Conservation (phyloP, 2,113 vertebrate genomes). For the Gobio gobio region DNA sequence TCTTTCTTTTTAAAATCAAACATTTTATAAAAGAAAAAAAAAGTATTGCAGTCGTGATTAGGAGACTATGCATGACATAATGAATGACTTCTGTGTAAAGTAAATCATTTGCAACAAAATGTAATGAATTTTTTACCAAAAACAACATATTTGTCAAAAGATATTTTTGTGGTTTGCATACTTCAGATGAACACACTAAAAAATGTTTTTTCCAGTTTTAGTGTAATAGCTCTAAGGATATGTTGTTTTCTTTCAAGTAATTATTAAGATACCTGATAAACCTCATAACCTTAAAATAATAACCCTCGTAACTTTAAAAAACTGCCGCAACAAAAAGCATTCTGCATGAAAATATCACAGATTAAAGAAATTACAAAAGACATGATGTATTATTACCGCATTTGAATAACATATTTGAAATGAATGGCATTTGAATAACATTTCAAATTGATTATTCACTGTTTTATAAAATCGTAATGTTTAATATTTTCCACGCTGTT, state of each 20-base stretch:
- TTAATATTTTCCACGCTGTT: not conserved
- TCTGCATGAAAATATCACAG: not conserved
- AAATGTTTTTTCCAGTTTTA: slow-evolving; percentile 5
- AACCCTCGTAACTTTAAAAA: not conserved
- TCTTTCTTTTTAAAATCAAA: not conserved
- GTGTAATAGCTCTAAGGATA: not conserved
- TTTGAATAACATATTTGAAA: no score
- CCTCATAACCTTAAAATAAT: slow-evolving; percentile 15
- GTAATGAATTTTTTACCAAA: not conserved
- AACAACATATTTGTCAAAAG: not conserved
- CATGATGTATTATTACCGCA: no score
- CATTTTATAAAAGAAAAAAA: not conserved
- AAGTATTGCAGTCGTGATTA: not conserved
- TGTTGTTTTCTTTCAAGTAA: slow-evolving; percentile 9
- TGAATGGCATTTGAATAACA: no score
- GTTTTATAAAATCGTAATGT: not conserved
- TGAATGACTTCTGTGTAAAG: not conserved
- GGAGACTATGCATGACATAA: not conserved
- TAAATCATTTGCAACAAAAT: not conserved
- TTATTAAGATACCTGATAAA: slow-evolving; percentile 6
- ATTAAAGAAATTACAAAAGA: not conserved
- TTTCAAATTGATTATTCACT: not conserved
- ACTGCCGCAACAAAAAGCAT: not conserved
- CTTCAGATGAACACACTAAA: not conserved
- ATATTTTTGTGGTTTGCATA: not conserved